Conservation (phyloP, 1,140 invertebrate genomes). For the Drosophila simulans region DNA sequence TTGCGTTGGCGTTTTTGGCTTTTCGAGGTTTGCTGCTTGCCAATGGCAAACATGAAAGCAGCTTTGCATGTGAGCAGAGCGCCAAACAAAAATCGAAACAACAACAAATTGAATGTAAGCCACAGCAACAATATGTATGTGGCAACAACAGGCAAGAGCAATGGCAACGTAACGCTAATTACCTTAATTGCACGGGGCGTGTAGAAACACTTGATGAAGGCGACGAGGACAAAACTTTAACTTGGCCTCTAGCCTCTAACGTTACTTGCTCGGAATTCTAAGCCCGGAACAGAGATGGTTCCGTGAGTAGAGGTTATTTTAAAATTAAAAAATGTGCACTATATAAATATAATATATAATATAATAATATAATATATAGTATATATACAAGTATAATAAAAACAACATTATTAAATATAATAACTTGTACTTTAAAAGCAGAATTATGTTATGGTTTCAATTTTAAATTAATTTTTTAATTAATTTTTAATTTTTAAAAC, state of each 20-base stretch:
- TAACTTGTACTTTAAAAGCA: too few species aligned
- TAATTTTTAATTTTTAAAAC: too few species aligned
- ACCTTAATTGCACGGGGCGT: slow-evolving; percentile 71
- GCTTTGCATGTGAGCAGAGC: slow-evolving; percentile 64
- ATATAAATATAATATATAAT: not conserved
- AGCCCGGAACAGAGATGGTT: slow-evolving; percentile 29
- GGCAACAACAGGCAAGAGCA: slow-evolving; percentile 32
- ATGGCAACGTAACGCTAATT: slow-evolving; percentile 70
- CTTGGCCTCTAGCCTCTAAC: slow-evolving; percentile 60
- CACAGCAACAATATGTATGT: slow-evolving; percentile 20
- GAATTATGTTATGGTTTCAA: too few species aligned
- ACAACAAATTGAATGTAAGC: slow-evolving; percentile 12
- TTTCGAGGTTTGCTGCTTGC: slow-evolving; percentile 27
- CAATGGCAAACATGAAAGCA: slow-evolving; percentile 64
- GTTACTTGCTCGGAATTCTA: slow-evolving; percentile 23
- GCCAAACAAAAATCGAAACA: slow-evolving; percentile 15
- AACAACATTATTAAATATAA: too few species aligned
- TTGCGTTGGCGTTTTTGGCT: slow-evolving; percentile 62
- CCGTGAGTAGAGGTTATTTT: slow-evolving; percentile 33
- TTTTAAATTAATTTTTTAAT: too few species aligned
- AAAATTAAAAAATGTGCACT: not conserved
- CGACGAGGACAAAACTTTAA: slow-evolving; percentile 76
- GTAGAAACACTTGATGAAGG: slow-evolving; percentile 73
- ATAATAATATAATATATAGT: too few species aligned
- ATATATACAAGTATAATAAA: too few species aligned